Evolutionary conservation across 2,888 invertebrate species (phyloP).

Genomic region (Ormyrus pomaceus): DNA sequence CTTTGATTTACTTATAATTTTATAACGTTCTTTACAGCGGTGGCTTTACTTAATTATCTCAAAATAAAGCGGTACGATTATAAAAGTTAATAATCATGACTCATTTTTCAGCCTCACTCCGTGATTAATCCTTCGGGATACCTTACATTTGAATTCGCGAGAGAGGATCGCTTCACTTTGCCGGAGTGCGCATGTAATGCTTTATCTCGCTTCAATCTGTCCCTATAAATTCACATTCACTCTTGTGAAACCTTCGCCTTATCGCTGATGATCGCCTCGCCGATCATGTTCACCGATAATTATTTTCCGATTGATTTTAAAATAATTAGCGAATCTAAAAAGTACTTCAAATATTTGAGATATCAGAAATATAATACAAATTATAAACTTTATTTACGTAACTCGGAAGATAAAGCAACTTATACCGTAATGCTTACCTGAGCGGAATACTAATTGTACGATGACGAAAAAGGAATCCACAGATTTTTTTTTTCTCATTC

Average conservation of each 20-base stretch:
- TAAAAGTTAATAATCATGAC: background rate
- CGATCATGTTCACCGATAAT: slow-evolving; percentile 15
- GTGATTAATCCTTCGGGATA: slow-evolving; percentile 4
- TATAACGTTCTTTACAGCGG: background rate
- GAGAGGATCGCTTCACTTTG: background rate
- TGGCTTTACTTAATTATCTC: too few relatives aligned
- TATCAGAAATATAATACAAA: too few relatives aligned
- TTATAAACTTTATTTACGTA: too few relatives aligned
- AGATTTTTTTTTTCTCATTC: background rate
- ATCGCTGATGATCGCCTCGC: slow-evolving; percentile 1
- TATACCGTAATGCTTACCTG: too few relatives aligned
- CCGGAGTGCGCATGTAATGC: background rate
- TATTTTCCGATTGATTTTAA: slow-evolving; percentile 18
- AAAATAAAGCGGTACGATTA: background rate
- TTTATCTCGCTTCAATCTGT: slow-evolving; percentile 28
- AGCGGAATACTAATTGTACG: too few relatives aligned
- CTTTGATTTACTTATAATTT: background rate
- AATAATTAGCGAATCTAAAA: slow-evolving; percentile 14
- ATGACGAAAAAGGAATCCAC: background rate
- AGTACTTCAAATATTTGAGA: too few relatives aligned
- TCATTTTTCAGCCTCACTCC: background rate
- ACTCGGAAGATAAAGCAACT: too few relatives aligned
- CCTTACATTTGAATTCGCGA: slow-evolving; percentile 13
- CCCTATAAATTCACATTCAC: slow-evolving; percentile 22
- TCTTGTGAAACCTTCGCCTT: slow-evolving; percentile 24